A percentile compares a stretch with the other conserved stretches of the same genome.
These are phyloP conservation scores for Tetranychus piercei DNA, from an alignment of 2,888 invertebrate genomes.

Conservation along the genomic window DNA sequence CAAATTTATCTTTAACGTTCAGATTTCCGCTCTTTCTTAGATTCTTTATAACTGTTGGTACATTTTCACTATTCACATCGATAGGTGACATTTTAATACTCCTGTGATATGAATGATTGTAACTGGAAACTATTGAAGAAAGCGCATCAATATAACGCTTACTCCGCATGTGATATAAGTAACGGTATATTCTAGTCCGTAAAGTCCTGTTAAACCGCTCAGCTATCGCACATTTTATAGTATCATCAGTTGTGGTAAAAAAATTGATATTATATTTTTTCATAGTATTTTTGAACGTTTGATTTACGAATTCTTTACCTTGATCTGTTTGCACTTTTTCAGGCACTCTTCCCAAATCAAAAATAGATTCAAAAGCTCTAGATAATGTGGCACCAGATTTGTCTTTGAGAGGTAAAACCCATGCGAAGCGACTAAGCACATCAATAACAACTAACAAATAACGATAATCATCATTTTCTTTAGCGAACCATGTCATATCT, in stretches of 20 bases:
- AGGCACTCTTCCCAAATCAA: neutral
- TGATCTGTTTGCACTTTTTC: constrained; percentile 22
- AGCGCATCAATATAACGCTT: neutral
- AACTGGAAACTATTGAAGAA: neutral
- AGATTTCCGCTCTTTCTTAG: no score
- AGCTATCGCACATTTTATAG: neutral
- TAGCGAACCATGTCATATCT: constrained; percentile 21
- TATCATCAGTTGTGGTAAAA: no score
- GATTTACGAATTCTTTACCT: constrained; percentile 26
- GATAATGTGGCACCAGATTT: constrained; percentile 21
- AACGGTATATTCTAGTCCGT: neutral
- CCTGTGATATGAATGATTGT: neutral
- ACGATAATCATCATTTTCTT: constrained; percentile 24
- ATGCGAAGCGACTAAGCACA: constrained; percentile 27
- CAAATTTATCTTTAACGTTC: no score
- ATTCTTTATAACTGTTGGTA: neutral
- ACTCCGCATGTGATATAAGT: neutral
- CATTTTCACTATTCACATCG: neutral
- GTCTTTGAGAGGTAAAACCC: constrained; percentile 25
- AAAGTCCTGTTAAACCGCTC: neutral
- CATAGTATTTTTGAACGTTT: neutral
- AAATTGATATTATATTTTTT: no score
- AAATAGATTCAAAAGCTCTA: neutral
- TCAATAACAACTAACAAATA: constrained; percentile 28
- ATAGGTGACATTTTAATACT: neutral